Percentiles rank a stretch among this genome's conserved stretches.
phyloP scores from a whole-genome alignment of 2,113 vertebrate species.

The Zapus hudsonius region DNA sequence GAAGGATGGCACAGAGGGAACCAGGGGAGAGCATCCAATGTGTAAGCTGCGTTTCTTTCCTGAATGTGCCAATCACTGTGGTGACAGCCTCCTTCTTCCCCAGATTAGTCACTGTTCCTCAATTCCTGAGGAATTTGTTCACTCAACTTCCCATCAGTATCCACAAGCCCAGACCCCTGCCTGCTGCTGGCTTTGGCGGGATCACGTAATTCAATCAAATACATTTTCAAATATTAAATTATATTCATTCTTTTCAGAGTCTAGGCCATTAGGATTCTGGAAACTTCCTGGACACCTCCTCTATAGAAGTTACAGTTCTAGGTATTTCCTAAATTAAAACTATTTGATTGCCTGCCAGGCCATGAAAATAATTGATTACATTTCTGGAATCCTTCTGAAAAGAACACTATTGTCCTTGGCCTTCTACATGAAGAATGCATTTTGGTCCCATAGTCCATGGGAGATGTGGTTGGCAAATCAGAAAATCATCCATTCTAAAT shows the following conservation, averaged over 20 bases:
- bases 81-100: background rate
- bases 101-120: background rate
- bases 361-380: background rate
- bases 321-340: slow-evolving; percentile 34
- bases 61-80: background rate
- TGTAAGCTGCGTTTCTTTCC: background rate
- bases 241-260: background rate
- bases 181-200: background rate
- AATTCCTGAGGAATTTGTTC: background rate
- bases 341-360: background rate
- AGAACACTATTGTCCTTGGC: no score
- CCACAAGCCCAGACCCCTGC: background rate
- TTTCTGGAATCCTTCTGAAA: background rate
- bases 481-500: background rate
- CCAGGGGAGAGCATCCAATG: background rate
- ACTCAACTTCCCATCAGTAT: background rate
- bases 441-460: background rate
- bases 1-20: background rate
- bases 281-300: background rate
- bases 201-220: background rate
- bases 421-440: no score
- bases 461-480: no score
- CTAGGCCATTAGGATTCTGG: background rate
- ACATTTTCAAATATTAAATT: background rate
- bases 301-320: background rate